Evolutionary conservation across 2,888 invertebrate species (phyloP).

Genomic region (Entomobrya multifasciata): DNA sequence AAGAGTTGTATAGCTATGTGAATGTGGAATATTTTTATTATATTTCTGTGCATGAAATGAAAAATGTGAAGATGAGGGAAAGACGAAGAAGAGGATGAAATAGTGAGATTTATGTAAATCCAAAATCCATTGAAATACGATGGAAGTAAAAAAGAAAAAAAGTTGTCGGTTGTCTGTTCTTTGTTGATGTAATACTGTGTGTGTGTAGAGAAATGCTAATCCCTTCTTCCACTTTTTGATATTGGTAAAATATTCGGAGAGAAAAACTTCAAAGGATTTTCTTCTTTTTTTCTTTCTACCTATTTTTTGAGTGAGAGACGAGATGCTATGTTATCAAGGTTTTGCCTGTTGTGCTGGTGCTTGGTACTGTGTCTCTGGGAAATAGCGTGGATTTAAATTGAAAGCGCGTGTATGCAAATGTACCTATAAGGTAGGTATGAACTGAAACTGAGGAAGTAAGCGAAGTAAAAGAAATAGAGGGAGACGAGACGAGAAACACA

Average conservation of each 20-base stretch:
- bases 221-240: conserved; percentile 19
- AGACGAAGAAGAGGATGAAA: conserved; percentile 26
- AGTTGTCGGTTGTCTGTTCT: conserved; percentile 3
- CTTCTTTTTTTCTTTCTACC: not conserved
- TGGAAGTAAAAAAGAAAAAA: conserved; percentile 40
- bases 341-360: not conserved
- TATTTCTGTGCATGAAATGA: conserved; percentile 18
- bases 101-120: conserved; percentile 70
- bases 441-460: not conserved
- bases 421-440: not conserved
- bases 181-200: too few relatives aligned
- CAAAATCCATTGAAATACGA: conserved; percentile 60
- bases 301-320: not conserved
- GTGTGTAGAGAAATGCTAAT: conserved; percentile 45
- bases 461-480: not conserved
- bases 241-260: not conserved
- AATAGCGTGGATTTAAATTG: conserved; percentile 40
- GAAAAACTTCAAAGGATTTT: conserved; percentile 59
- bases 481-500: too few relatives aligned
- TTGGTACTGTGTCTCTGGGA: too few relatives aligned
- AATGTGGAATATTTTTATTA: too few relatives aligned
- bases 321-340: not conserved
- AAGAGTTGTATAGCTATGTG: too few relatives aligned
- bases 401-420: conserved; percentile 26
- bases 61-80: conserved; percentile 19